Conservation (phyloP, 2,888 invertebrate genomes). For the Netelia virgata region DNA sequence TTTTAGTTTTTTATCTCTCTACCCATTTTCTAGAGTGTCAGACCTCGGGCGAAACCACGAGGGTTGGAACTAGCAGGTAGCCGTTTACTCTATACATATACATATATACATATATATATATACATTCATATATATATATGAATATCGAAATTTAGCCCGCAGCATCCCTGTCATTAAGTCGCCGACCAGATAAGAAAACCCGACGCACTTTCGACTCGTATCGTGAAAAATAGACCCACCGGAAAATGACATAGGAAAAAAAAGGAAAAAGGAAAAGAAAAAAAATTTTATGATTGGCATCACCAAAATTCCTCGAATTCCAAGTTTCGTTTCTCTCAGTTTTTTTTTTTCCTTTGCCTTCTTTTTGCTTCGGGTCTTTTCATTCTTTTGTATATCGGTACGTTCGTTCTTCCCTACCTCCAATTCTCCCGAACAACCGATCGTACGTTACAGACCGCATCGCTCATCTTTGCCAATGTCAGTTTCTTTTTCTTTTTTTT, state of each 20-base stretch:
- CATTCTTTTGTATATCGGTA: conserved; percentile 16
- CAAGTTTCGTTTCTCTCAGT: background rate
- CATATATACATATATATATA: no score
- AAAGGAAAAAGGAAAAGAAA: conserved; percentile 2
- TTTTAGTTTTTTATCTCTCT: background rate
- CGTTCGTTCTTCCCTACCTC: background rate
- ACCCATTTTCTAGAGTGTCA: background rate
- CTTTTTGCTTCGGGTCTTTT: conserved; percentile 19
- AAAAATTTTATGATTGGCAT: conserved; percentile 38
- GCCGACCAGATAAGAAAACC: conserved; percentile 12
- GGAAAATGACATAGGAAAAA: background rate
- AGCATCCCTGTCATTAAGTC: conserved; percentile 15
- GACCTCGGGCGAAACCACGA: background rate
- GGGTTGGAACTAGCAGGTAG: conserved; percentile 47
- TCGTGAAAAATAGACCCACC: conserved; percentile 8
- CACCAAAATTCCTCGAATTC: conserved; percentile 29
- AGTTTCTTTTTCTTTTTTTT: conserved; percentile 32
- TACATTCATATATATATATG: background rate
- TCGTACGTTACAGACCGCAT: background rate
- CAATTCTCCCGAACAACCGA: background rate
- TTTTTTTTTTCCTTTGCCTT: conserved; percentile 15
- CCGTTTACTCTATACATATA: background rate
- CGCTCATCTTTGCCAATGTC: conserved; percentile 27
- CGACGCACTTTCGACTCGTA: conserved; percentile 4
- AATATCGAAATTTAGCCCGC: conserved; percentile 16